Evolutionary conservation across 2,113 vertebrate genomes (phyloP).

Genomic region (Varanus salvator): DNA sequence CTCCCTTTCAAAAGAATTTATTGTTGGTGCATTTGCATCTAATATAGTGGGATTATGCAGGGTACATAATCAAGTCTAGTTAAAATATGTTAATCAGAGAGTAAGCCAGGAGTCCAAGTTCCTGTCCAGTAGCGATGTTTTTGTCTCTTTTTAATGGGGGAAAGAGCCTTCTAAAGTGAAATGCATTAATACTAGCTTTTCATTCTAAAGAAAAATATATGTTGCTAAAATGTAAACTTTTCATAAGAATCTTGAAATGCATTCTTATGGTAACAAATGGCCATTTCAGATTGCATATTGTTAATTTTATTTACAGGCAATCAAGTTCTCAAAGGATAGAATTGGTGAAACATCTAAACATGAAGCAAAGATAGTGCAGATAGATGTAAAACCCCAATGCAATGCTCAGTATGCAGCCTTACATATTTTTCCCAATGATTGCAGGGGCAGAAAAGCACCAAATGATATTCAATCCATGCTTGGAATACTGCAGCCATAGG

Average conservation of each 20-base stretch:
- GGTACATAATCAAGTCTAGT: slow-evolving; percentile 19
- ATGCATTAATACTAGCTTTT: background rate
- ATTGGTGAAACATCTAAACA: slow-evolving; percentile 42
- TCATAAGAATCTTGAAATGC: background rate
- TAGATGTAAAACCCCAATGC: slow-evolving; percentile 8
- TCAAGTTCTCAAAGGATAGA: slow-evolving; percentile 27
- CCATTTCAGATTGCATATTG: slow-evolving; percentile 33
- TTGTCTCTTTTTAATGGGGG: background rate
- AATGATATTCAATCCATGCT: slow-evolving; percentile 35
- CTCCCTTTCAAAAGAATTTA: slow-evolving; percentile 27
- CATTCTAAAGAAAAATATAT: background rate
- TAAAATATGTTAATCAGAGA: slow-evolving; percentile 36
- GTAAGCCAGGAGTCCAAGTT: slow-evolving; percentile 21
- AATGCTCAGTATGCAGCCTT: slow-evolving; percentile 22
- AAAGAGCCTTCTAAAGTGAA: background rate
- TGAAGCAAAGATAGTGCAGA: slow-evolving; percentile 35
- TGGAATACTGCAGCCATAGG: slow-evolving; percentile 58
- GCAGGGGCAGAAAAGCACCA: background rate
- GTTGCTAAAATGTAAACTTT: slow-evolving; percentile 10
- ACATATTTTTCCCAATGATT: slow-evolving; percentile 37
- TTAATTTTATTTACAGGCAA: slow-evolving; percentile 7
- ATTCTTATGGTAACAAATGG: background rate
- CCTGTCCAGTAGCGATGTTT: slow-evolving; percentile 9
- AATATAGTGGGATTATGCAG: slow-evolving; percentile 16
- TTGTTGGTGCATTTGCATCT: slow-evolving; percentile 21